Conservation (phyloP, 2,888 invertebrate genomes). For the Pilophorus perplexus region DNA sequence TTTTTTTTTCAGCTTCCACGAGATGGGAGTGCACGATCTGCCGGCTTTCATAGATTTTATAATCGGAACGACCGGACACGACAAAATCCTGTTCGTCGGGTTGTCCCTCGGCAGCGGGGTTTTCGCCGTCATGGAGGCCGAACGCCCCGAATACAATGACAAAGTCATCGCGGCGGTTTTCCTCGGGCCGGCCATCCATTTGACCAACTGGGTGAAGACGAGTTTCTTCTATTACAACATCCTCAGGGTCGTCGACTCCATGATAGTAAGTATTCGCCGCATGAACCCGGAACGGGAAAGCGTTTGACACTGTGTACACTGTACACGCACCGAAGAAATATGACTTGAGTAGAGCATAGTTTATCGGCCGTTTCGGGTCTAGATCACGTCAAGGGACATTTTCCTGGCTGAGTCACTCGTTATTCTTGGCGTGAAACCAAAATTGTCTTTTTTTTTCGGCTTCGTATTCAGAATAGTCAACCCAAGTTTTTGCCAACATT, state of each 20-base stretch:
- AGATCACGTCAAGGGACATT: too few species aligned
- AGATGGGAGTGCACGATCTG: slow-evolving; percentile 81
- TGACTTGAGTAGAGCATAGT: neutral
- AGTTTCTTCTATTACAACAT: slow-evolving; percentile 32
- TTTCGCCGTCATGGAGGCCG: slow-evolving; percentile 68
- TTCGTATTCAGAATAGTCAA: too few species aligned
- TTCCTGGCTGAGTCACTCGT: too few species aligned
- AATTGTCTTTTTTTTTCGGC: too few species aligned
- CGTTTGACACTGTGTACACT: too few species aligned
- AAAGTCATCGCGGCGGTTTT: slow-evolving; percentile 58
- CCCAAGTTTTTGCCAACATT: too few species aligned
- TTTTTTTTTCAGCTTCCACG: slow-evolving; percentile 85
- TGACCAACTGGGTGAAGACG: slow-evolving; percentile 50
- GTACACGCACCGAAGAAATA: neutral
- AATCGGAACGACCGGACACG: slow-evolving; percentile 56
- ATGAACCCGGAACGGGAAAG: too few species aligned
- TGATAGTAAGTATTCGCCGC: slow-evolving; percentile 22
- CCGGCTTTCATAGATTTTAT: slow-evolving; percentile 79
- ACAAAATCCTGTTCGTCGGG: slow-evolving; percentile 71
- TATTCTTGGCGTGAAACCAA: too few species aligned
- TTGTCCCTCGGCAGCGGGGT: slow-evolving; percentile 88
- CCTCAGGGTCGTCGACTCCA: slow-evolving; percentile 21
- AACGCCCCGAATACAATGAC: slow-evolving; percentile 65
- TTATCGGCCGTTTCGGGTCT: too few species aligned
- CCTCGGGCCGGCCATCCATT: slow-evolving; percentile 68